Base-by-base conservation (phyloP, 2,113 vertebrate genomes). In the Grantiella picta region DNA sequence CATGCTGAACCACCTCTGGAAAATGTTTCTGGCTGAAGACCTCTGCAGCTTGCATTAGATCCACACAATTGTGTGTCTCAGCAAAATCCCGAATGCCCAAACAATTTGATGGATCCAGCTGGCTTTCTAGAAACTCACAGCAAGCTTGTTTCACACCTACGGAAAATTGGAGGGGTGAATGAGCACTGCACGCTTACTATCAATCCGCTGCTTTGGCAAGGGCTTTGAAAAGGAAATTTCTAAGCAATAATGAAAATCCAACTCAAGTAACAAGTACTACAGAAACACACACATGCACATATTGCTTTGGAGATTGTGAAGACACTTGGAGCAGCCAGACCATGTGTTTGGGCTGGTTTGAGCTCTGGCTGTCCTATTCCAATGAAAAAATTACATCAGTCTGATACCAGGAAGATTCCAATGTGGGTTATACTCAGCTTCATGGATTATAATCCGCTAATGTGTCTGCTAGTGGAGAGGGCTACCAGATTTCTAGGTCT, bases 51-150 rank as follows among this genome's bases (percentile, higher is more conserved):
- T 99, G 99, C 99, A 99, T 99, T 97, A 99, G 97, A 96, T 99
- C 99, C 23, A 99, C 98, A 95, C 99, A 99, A 78, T 99, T 99
- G 97, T 99, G 99, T 17, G 99, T 99, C 97, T 99, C 99, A n/a
- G 99, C 99, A 96, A 99, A 99, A 98, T 99, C 99, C 17, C 99
- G 98, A 93, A 99, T 99, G n/a, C 99, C 99, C 96, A 99, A 98
- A 95, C 99, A 99, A 97, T 99, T 99, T 80, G 99, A 98, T 35
- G 99, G 99, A 98, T 99, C 99, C 68, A 99, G 97, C 95, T 99
- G 99, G 97, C 99, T 99, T 97, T 99, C 99, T 96, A 99, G 96
- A 97, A 99, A 99, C 91, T 99, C 99, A 94, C 99, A 99, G 96
- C 99, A 99, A 25, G 99, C 99, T 97, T 99, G 98, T 96, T 99